These are phyloP conservation scores for Ciconia nigra DNA, from an alignment of 2,797 vertebrate species.

Conservation along the genomic window DNA sequence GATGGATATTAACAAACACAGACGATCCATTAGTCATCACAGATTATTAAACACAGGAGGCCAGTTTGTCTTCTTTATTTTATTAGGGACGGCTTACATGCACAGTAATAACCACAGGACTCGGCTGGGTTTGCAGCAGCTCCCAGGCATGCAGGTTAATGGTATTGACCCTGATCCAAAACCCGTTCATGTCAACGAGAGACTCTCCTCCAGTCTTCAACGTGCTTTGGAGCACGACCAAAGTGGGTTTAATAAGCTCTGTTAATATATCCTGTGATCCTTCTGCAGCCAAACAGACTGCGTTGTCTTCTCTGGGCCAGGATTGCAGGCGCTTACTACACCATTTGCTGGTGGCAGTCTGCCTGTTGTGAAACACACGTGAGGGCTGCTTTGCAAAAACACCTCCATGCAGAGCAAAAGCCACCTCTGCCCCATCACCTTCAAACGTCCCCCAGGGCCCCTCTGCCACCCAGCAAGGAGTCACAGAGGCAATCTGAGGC, in stretches of 20 bases:
- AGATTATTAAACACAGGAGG: constrained; percentile 34
- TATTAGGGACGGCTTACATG: not conserved
- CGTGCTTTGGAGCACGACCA: not conserved
- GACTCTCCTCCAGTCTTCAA: not conserved
- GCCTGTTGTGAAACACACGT: not conserved
- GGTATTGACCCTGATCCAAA: not conserved
- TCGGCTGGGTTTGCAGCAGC: not conserved
- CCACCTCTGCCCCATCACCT: not conserved
- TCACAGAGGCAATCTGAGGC: not conserved
- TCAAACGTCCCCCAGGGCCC: not conserved
- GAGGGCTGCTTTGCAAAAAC: not conserved
- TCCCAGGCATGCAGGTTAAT: not conserved
- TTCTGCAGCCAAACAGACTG: not conserved
- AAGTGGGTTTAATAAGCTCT: not conserved
- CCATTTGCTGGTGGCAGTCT: not conserved
- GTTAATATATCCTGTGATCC: not conserved
- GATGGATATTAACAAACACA: not conserved
- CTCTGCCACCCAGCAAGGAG: not conserved
- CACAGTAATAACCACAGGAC: not conserved
- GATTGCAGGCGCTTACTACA: not conserved
- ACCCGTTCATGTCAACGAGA: not conserved
- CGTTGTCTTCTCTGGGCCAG: not conserved
- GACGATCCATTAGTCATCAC: not conserved
- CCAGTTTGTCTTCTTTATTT: not conserved
- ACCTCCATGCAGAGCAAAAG: not conserved